Base-by-base conservation (phyloP, 2,888 invertebrate genomes). In the Aphrophora alni region DNA sequence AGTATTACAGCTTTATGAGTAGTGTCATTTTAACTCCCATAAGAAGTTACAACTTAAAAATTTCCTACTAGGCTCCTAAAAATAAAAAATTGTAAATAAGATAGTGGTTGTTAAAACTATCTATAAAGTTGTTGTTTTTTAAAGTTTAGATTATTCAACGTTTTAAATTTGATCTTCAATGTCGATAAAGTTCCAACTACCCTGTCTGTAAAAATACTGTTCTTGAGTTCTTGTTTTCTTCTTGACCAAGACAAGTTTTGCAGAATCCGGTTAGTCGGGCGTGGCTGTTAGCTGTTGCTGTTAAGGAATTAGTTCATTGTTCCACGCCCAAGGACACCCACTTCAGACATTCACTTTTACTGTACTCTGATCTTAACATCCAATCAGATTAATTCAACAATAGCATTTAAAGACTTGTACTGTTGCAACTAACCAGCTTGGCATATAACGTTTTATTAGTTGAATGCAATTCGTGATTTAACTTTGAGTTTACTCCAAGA, bases 251-350 rank as follows among this genome's bases (percentile, higher is more conserved):
- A 21, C 59, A 21, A 44, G 44, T 14, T 14, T 59, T 59, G 59
- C 59, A 59, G 59, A 59, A 59, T 59, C 59, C 59, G 59, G 59
- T 59, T 59, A 59, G 21, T 33, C 26, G 75, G 75, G 75, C 75
- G 75, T 75, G 75, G 44, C 17, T 44, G 75, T 33, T 75, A 44
- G 44, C 17, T 44, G 75, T 33, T 33, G 33, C 33, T 33, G 33
- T 33, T 33, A 33, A 44, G 26, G 51, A 51, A 51, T 51, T 70
- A 38, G 77, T 77, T 77, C 77, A 77, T 77, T 77, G 77, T 77
- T 77, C 77, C 77, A 33, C 69, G 33, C 68, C 69, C 77, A 77
- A 77, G 77, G 77, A 68, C 77, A 70, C 27, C 77, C 78, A 51
- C 73, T 73, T 75, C 51, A 59, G 59, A 59, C 59, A 21, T 59